phyloP scores from a whole-genome alignment of 64 coral and sea anemone genomes.

The Dendrophyllia cribrosa region DNA sequence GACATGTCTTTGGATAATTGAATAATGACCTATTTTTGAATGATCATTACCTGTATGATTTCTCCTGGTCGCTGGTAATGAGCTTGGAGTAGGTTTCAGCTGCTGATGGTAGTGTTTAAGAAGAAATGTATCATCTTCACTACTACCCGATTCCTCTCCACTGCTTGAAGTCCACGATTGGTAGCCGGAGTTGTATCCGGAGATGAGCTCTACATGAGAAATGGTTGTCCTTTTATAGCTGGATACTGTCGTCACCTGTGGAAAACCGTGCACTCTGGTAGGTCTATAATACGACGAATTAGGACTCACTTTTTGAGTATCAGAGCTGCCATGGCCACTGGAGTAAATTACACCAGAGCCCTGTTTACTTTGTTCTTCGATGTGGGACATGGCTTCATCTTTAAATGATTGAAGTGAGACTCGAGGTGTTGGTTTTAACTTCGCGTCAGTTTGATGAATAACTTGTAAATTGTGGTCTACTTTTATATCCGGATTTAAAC shows the following conservation, averaged over 20 bases:
- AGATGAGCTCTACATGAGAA: background rate
- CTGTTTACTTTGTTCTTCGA: background rate
- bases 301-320: background rate
- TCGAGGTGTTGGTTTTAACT: background rate
- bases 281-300: background rate
- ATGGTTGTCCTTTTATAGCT: slow-evolving; percentile 13
- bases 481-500: background rate
- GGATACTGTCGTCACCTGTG: background rate
- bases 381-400: background rate
- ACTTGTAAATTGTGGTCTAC: background rate
- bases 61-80: background rate
- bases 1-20: too few relatives aligned
- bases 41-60: slow-evolving; percentile 3
- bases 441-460: background rate
- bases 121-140: background rate
- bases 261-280: background rate
- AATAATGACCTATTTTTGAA: background rate
- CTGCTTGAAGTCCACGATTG: background rate
- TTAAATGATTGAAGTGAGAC: background rate
- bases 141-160: slow-evolving; percentile 15
- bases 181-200: background rate
- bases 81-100: background rate
- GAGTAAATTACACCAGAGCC: background rate
- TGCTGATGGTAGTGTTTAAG: background rate
- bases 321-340: background rate